These are phyloP conservation scores for Podocnemis expansa DNA, from an alignment of 2,113 vertebrate genomes.

Conservation along the genomic window DNA sequence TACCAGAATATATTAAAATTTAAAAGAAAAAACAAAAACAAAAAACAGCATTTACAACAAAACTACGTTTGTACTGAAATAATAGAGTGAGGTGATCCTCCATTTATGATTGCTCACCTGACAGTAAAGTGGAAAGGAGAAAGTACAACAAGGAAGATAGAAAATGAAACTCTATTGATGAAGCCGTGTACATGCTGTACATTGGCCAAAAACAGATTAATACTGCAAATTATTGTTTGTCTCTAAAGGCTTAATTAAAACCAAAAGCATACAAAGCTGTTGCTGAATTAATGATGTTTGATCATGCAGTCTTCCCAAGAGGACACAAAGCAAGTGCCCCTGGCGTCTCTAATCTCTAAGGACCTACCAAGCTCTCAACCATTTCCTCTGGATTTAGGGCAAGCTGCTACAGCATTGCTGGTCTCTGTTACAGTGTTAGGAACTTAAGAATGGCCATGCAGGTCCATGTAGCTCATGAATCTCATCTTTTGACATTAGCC, in stretches of 20 bases:
- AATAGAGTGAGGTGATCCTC: neutral
- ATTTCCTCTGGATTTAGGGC: neutral
- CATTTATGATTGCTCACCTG: neutral
- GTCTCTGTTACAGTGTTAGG: neutral
- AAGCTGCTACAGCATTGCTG: neutral
- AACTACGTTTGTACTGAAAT: neutral
- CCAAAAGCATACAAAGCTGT: slow-evolving; percentile 53
- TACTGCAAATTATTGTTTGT: neutral
- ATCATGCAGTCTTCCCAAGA: slow-evolving; percentile 47
- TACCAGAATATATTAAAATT: neutral
- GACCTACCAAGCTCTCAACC: slow-evolving; percentile 29
- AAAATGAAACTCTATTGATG: neutral
- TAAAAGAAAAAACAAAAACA: too few species aligned
- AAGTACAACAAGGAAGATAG: neutral
- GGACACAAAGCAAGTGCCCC: neutral
- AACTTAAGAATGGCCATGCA: neutral
- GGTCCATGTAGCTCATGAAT: neutral
- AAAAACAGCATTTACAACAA: neutral
- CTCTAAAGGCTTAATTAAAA: slow-evolving; percentile 72
- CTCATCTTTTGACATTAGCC: neutral
- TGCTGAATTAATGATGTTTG: slow-evolving; percentile 45
- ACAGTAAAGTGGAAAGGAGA: neutral
- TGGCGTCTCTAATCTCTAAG: slow-evolving; percentile 2
- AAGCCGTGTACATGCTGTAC: neutral
- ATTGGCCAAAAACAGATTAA: neutral